phyloP scores from a whole-genome alignment of 2,888 invertebrate genomes.

The Xestia c-nigrum region DNA sequence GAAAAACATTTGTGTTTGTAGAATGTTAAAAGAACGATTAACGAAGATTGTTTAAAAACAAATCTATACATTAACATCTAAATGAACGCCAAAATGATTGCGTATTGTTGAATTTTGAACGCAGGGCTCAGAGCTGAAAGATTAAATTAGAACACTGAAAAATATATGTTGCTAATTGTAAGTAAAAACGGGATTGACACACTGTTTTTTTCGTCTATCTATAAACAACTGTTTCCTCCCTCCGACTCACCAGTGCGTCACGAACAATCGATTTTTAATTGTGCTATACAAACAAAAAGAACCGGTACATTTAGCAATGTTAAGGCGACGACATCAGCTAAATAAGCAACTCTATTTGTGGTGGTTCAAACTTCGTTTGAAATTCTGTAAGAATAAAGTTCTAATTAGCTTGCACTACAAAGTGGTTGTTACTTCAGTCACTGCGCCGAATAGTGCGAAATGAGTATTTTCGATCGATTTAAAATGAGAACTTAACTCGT shows the following conservation, averaged over 20 bases:
- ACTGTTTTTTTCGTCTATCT: not conserved
- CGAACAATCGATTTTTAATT: not conserved
- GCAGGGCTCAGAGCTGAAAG: not conserved
- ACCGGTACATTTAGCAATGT: slow-evolving; percentile 12
- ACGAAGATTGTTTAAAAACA: too few relatives aligned
- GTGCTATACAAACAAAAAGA: slow-evolving; percentile 11
- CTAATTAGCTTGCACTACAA: too few relatives aligned
- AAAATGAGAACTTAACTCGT: too few relatives aligned
- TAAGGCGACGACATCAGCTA: too few relatives aligned
- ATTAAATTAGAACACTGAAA: not conserved
- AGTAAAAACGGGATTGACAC: not conserved
- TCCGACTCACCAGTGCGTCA: not conserved
- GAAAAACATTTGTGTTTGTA: not conserved
- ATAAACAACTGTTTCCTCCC: not conserved
- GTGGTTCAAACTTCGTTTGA: too few relatives aligned
- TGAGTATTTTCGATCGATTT: too few relatives aligned
- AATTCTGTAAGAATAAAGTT: too few relatives aligned
- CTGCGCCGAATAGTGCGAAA: too few relatives aligned
- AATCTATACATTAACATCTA: not conserved
- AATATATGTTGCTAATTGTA: not conserved
- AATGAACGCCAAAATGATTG: too few relatives aligned
- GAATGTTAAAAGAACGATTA: not conserved
- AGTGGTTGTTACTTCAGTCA: too few relatives aligned
- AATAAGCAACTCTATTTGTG: too few relatives aligned
- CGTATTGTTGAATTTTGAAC: not conserved